Base-by-base conservation (phyloP, 2,113 vertebrate species). In the Oenanthe melanoleuca region DNA sequence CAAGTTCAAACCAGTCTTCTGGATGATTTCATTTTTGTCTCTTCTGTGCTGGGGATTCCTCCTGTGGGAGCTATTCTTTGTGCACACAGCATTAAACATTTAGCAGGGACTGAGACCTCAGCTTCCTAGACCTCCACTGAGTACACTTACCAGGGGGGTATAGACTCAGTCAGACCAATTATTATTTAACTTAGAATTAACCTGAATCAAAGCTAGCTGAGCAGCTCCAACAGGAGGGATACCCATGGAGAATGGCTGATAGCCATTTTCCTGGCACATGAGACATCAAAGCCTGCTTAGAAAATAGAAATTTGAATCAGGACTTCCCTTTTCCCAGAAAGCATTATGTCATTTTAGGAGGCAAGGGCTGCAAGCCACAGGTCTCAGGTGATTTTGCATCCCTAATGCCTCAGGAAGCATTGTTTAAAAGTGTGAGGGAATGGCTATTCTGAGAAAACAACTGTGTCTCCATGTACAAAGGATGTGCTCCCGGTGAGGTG, bases 1-100 rank as follows among this genome's bases (percentile, higher is more conserved):
- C 42, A 69, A 70, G 71, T 91, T 89, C 86, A 92, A 95, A 92
- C 11, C 66, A 55, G 18, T 89, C 92, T 94, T 94, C 88, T 65
- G 79, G 73, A 95, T 93, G 70, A 96, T 93, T 95, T 89, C 74
- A 92, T 92, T 86, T 96, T 95, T 88, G 49, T 47, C n/a, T 89
- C 55, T 88, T 88, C 73, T 69, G 0, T 65, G 66, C 57, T 92
- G 70, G 92, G 45, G 53, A 86, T 92, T 78, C 79, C 85, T 89
- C 90, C 92, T 89, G 28, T 88, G 96, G 92, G 90, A 96, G 45
- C 37, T 88, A 52, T 87, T 93, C 71, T 73, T 75, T 75, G 85
- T 80, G 57, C 63, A 92, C 63, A 88, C 50, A 88, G 66, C 74
- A 92, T 96, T 95, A 96, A 96, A 92, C 47, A 96, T 92, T 95